These are phyloP conservation scores for Pterois miles DNA, from an alignment of 2,797 vertebrate genomes.

Conservation along the genomic window DNA sequence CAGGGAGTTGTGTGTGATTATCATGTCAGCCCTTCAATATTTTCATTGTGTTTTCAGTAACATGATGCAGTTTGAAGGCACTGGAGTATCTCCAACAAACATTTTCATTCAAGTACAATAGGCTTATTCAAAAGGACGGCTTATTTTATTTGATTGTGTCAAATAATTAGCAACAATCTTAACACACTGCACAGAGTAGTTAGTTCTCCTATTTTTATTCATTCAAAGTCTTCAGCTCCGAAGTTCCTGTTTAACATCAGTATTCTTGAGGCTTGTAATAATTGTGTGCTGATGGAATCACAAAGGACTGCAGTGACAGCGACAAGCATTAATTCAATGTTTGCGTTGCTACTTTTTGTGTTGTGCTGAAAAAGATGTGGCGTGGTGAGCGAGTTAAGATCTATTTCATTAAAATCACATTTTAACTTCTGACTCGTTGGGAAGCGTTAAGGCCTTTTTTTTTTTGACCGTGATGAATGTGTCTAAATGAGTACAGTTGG, in stretches of 20 bases:
- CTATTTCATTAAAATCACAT: conserved; percentile 41
- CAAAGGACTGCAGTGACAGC: conserved; percentile 22
- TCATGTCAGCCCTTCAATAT: conserved; percentile 51
- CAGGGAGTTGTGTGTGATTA: conserved; percentile 63
- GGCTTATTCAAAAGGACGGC: conserved; percentile 10
- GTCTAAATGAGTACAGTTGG: conserved; percentile 41
- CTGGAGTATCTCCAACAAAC: conserved; percentile 33
- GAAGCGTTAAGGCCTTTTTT: not conserved
- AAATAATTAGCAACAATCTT: not conserved
- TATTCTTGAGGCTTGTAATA: conserved; percentile 16
- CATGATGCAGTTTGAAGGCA: conserved; percentile 28
- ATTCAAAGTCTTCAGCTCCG: not conserved
- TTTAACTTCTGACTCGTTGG: conserved; percentile 43
- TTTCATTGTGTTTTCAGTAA: conserved; percentile 39
- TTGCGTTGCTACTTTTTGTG: conserved; percentile 39
- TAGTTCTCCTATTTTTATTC: conserved; percentile 6
- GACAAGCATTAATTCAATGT: conserved; percentile 23
- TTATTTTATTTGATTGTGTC: conserved; percentile 19
- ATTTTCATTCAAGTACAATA: conserved; percentile 20
- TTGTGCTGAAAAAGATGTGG: conserved; percentile 20
- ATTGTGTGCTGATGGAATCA: conserved; percentile 28
- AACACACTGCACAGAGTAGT: not conserved
- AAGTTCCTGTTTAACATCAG: conserved; percentile 16
- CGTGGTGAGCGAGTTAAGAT: conserved; percentile 8
- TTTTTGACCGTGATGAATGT: conserved; percentile 34